phyloP scores from a whole-genome alignment of 2,113 vertebrate species.

The Fulmarus glacialis region DNA sequence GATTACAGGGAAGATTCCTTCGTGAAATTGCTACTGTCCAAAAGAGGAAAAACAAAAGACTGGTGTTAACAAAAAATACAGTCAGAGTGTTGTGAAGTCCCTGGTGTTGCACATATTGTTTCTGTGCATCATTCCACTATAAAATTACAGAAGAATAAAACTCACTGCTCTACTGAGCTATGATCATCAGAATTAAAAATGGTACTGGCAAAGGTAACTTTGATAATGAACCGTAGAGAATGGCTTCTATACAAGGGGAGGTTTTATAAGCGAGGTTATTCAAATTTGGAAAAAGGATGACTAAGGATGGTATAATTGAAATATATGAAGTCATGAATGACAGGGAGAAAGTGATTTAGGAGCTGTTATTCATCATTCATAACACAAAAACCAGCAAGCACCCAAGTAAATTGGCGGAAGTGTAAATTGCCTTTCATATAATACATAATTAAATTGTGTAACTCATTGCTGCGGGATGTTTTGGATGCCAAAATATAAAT shows the following conservation, averaged over 20 bases:
- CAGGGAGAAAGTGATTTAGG: slow-evolving; percentile 20
- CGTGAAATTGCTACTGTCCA: background rate
- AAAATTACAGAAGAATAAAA: background rate
- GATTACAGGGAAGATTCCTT: background rate
- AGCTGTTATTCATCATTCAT: background rate
- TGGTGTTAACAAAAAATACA: background rate
- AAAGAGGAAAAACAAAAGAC: background rate
- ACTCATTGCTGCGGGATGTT: slow-evolving; percentile 40
- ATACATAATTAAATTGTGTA: slow-evolving; percentile 45
- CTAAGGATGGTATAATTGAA: background rate
- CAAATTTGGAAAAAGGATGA: background rate
- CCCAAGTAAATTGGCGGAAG: slow-evolving; percentile 7
- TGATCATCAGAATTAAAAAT: background rate
- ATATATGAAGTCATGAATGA: background rate
- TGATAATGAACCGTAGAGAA: background rate
- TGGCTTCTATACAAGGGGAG: background rate
- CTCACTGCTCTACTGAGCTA: background rate
- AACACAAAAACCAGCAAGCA: background rate
- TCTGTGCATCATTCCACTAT: rapidly evolving
- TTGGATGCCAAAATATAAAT: slow-evolving; percentile 44
- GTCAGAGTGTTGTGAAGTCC: background rate
- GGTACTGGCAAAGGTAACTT: background rate
- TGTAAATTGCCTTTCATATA: slow-evolving; percentile 37
- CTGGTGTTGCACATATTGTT: background rate
- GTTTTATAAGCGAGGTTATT: background rate